A percentile compares a stretch with the other conserved stretches of the same genome.
These are phyloP conservation scores for Vanacampus margaritifer DNA, from an alignment of 2,113 vertebrate genomes.

Conservation along the genomic window DNA sequence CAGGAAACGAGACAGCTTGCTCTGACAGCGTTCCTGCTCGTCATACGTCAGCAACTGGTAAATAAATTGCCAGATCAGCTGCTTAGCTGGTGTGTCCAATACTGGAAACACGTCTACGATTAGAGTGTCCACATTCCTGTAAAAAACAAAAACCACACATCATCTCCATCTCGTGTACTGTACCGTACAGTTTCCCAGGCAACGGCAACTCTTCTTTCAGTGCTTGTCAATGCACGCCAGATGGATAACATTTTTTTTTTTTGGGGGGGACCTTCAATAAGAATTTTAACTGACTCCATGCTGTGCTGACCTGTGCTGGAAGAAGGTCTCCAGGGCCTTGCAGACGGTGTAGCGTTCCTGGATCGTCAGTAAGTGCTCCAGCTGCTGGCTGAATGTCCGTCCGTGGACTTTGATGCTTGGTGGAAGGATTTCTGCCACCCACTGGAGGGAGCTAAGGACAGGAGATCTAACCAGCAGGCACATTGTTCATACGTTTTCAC, in stretches of 20 bases:
- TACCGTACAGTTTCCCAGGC: slow-evolving; percentile 35
- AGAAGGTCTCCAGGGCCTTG: slow-evolving; percentile 93
- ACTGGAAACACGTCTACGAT: slow-evolving; percentile 93
- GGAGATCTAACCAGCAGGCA: slow-evolving; percentile 74
- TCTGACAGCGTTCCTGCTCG: slow-evolving; percentile 93
- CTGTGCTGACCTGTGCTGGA: slow-evolving; percentile 87
- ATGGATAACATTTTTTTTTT: neutral
- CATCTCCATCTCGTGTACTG: slow-evolving; percentile 4
- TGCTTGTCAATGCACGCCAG: neutral
- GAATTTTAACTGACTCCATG: neutral
- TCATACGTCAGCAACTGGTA: slow-evolving; percentile 96
- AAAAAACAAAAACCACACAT: slow-evolving; percentile 7
- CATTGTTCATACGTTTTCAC: neutral
- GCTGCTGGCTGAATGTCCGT: slow-evolving; percentile 92
- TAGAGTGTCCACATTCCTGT: slow-evolving; percentile 72
- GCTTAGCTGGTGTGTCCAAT: slow-evolving; percentile 95
- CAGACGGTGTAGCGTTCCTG: slow-evolving; percentile 89
- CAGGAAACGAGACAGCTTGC: slow-evolving; percentile 94
- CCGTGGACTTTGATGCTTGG: slow-evolving; percentile 95
- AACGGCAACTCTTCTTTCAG: slow-evolving; percentile 21
- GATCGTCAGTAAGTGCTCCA: slow-evolving; percentile 92
- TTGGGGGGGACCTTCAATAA: neutral
- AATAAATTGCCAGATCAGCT: slow-evolving; percentile 97
- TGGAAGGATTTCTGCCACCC: slow-evolving; percentile 96
- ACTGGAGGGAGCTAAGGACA: slow-evolving; percentile 91